Evolutionary conservation across 2,113 vertebrate species (phyloP).

Genomic region (Ophiodon elongatus): DNA sequence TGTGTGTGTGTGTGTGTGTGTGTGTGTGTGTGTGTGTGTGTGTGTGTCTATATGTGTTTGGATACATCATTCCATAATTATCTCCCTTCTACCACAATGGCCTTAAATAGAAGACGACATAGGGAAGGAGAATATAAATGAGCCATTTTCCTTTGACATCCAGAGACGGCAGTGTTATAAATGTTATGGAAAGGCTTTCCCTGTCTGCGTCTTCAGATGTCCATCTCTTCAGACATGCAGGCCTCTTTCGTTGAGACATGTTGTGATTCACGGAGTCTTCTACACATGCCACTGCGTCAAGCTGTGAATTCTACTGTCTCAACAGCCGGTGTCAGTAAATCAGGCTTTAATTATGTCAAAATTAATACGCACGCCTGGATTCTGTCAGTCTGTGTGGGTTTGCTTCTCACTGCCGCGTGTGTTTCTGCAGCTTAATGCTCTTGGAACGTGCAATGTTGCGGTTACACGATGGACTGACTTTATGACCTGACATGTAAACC

Average conservation of each 20-base stretch:
- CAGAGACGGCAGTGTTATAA: neutral
- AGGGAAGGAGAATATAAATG: neutral
- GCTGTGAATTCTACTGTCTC: constrained; percentile 23
- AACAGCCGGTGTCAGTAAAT: constrained; percentile 31
- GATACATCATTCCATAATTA: constrained; percentile 7
- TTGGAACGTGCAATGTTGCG: constrained; percentile 23
- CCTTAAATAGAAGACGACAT: constrained; percentile 15
- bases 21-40: no score
- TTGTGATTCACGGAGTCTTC: constrained; percentile 29
- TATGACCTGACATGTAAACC: constrained; percentile 68
- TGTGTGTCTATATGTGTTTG: neutral
- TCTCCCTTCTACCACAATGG: neutral
- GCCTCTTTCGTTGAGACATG: neutral
- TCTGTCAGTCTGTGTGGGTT: constrained; percentile 18
- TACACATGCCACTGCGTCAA: neutral
- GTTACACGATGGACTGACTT: constrained; percentile 58
- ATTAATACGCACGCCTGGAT: constrained; percentile 1
- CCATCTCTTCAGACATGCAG: constrained; percentile 8
- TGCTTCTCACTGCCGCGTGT: constrained; percentile 10
- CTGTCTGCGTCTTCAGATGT: constrained; percentile 1
- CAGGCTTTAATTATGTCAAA: constrained; percentile 45
- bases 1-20: neutral
- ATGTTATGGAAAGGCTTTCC: constrained; percentile 1
- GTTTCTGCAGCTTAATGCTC: constrained; percentile 28
- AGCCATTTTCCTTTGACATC: constrained; percentile 4